Evolutionary conservation across 2,113 vertebrate genomes (phyloP).

Genomic region (Lepus timidus): DNA sequence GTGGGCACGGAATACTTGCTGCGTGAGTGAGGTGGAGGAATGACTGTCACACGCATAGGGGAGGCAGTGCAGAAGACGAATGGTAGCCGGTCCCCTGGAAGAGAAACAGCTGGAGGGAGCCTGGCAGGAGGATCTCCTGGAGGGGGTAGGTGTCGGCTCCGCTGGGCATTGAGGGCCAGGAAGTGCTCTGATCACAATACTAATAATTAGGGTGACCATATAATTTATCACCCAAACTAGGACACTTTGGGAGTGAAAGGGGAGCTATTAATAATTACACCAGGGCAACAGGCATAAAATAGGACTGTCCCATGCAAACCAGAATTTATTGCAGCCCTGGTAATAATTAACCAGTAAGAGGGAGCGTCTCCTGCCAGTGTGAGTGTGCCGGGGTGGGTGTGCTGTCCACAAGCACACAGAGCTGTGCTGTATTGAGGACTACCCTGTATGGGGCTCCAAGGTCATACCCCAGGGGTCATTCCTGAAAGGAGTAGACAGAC

Average conservation of each 20-base stretch:
- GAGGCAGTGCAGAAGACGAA: neutral
- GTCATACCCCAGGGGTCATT: neutral
- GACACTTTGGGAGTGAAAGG: constrained; percentile 65
- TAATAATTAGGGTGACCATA: constrained; percentile 47
- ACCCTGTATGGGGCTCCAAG: constrained; percentile 46
- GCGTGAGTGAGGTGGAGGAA: fast-evolving
- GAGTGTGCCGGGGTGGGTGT: neutral
- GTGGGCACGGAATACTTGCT: neutral
- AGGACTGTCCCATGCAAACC: constrained; percentile 40
- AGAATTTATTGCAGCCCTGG: constrained; percentile 61
- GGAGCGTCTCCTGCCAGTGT: neutral
- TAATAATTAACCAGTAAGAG: constrained; percentile 57
- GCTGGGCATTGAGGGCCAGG: neutral
- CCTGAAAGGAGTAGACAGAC: neutral
- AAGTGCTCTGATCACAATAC: constrained; percentile 4
- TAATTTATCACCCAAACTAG: constrained; percentile 66
- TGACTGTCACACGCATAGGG: neutral
- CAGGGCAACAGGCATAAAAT: constrained; percentile 73
- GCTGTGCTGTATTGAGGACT: neutral
- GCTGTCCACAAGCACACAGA: neutral
- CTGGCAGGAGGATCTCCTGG: neutral
- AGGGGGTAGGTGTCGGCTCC: neutral
- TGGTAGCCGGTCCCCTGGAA: neutral
- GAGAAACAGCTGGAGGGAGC: neutral
- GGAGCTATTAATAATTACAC: constrained; percentile 72